Conservation (phyloP, 2,888 invertebrate genomes). For the Ichneumoninae sp. region DNA sequence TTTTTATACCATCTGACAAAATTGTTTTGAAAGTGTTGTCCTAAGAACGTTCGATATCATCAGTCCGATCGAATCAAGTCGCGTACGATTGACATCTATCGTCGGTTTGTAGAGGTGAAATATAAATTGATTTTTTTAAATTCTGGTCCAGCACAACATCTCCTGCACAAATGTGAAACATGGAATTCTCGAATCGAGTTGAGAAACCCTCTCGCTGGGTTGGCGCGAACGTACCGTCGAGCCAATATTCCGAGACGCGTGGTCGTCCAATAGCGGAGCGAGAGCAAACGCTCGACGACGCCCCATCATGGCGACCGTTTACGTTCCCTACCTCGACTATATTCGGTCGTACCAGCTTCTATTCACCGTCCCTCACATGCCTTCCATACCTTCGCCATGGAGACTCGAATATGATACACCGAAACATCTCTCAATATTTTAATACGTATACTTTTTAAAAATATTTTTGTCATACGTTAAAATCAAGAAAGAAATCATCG, state of each 20-base stretch:
- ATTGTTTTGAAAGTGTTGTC: too few relatives aligned
- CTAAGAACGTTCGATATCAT: too few relatives aligned
- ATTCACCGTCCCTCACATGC: constrained; percentile 27
- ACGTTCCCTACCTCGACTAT: constrained; percentile 60
- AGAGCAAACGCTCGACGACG: constrained; percentile 71
- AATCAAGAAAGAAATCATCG: neutral
- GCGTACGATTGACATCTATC: neutral
- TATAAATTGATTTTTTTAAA: neutral
- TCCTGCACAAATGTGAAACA: constrained; percentile 1
- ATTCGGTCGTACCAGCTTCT: constrained; percentile 12
- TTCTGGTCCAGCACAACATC: neutral
- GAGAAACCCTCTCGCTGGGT: constrained; percentile 64
- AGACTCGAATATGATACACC: neutral
- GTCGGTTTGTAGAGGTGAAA: neutral
- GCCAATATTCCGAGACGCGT: constrained; percentile 69
- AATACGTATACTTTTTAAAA: neutral
- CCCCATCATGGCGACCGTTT: constrained; percentile 80
- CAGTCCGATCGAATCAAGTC: too few relatives aligned
- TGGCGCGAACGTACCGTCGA: constrained; percentile 68
- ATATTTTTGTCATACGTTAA: neutral
- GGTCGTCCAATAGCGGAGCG: constrained; percentile 72
- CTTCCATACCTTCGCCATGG: constrained; percentile 8
- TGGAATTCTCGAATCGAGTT: constrained; percentile 48
- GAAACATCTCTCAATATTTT: neutral
- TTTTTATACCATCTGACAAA: too few relatives aligned